Conservation (phyloP, 2,113 vertebrate species). For the Dermatemys mawii region DNA sequence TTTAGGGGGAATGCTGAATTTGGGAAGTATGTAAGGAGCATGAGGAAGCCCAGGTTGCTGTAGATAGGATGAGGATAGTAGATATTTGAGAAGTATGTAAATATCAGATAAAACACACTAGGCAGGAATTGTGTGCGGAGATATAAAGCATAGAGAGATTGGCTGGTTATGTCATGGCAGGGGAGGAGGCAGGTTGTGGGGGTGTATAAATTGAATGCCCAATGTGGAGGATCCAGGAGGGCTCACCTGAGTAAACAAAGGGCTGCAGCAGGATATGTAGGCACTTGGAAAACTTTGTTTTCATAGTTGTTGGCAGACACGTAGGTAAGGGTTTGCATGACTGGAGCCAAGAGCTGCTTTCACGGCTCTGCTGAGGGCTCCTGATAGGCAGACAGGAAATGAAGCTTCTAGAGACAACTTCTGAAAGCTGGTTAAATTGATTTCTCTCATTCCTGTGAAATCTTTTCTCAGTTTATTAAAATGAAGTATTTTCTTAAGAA, state of each 20-base stretch:
- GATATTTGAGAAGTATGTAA: not conserved
- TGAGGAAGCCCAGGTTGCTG: not conserved
- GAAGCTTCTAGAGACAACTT: not conserved
- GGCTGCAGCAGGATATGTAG: not conserved
- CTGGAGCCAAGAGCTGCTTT: not conserved
- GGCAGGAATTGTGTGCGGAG: not conserved
- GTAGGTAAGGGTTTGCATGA: not conserved
- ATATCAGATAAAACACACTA: not conserved
- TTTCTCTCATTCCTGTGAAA: not conserved
- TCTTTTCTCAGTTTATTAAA: not conserved
- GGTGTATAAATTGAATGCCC: not conserved
- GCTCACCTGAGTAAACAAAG: not conserved
- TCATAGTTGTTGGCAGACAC: not conserved
- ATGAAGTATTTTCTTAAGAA: not conserved
- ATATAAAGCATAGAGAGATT: not conserved
- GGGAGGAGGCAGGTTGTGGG: not conserved
- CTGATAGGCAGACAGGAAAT: not conserved
- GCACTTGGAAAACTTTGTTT: not conserved
- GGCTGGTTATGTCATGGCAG: not conserved
- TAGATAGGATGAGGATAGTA: not conserved
- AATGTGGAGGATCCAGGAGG: not conserved
- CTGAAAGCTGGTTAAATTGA: not conserved
- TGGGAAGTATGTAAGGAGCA: not conserved
- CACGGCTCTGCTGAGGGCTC: not conserved
- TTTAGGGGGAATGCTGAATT: not conserved